phyloP scores from a whole-genome alignment of 2,888 invertebrate species.

The Ichneumon xanthorius region DNA sequence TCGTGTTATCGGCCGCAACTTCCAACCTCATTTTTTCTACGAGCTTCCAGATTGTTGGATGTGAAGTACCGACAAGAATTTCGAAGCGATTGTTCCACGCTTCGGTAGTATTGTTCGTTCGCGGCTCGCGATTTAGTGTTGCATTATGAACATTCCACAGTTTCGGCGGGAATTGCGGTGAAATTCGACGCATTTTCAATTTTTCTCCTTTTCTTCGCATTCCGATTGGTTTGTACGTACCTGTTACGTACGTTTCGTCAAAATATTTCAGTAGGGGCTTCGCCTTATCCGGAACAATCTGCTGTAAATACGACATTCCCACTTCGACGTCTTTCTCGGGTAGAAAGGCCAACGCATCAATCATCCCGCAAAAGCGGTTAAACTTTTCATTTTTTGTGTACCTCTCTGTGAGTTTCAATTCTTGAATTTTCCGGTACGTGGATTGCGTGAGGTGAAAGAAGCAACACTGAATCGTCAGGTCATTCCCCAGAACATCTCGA shows the following conservation, averaged over 20 bases:
- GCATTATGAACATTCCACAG: neutral
- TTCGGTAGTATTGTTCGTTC: neutral
- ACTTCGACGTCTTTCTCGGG: neutral
- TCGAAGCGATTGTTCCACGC: neutral
- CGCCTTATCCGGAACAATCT: no score
- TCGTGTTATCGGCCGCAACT: neutral
- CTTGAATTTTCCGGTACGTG: slow-evolving; percentile 20
- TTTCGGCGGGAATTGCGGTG: neutral
- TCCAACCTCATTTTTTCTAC: neutral
- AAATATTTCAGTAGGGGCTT: no score
- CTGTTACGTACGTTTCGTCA: no score
- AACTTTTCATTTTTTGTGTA: slow-evolving; percentile 10
- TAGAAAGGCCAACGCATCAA: slow-evolving; percentile 25
- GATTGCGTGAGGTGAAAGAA: slow-evolving; percentile 21
- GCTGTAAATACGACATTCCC: no score
- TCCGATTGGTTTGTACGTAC: no score
- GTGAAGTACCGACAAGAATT: neutral
- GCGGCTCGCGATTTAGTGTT: neutral
- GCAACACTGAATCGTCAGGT: slow-evolving; percentile 2
- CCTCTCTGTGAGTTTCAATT: neutral
- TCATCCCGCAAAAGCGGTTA: slow-evolving; percentile 22
- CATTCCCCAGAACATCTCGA: slow-evolving; percentile 8
- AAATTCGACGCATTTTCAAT: neutral
- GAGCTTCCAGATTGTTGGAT: neutral
- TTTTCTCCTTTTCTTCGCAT: no score